These are phyloP conservation scores for Drosophila phalerata DNA, from an alignment of 2,888 invertebrate genomes.

Conservation along the genomic window DNA sequence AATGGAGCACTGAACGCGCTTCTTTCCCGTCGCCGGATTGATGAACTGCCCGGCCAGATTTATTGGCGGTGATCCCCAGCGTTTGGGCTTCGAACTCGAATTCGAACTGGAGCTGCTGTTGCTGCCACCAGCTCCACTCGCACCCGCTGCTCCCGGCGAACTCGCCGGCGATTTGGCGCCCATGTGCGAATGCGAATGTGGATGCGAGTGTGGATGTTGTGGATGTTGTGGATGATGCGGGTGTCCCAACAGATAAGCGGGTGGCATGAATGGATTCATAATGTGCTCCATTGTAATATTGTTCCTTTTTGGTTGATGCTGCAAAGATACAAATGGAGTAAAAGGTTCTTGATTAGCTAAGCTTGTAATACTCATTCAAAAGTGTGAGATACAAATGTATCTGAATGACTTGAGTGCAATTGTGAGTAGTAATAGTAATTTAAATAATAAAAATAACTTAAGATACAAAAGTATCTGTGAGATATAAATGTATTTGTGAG, in stretches of 20 bases:
- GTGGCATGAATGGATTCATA: constrained; percentile 84
- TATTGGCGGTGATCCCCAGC: constrained; percentile 93
- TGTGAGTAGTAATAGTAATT: neutral
- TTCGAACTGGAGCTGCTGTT: constrained; percentile 6
- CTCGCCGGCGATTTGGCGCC: constrained; percentile 70
- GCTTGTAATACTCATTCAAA: neutral
- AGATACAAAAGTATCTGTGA: constrained; percentile 6
- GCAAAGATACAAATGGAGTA: constrained; percentile 41
- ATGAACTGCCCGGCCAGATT: constrained; percentile 95
- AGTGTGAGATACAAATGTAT: constrained; percentile 3
- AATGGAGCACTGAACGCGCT: constrained; percentile 98
- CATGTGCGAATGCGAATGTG: constrained; percentile 26
- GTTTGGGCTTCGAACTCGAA: constrained; percentile 84
- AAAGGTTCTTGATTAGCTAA: constrained; percentile 21
- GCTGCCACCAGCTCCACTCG: constrained; percentile 17
- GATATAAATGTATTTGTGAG: constrained; percentile 5
- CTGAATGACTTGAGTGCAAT: neutral
- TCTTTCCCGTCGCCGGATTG: constrained; percentile 97
- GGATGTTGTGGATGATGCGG: constrained; percentile 31
- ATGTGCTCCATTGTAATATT: constrained; percentile 82
- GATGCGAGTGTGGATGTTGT: constrained; percentile 41
- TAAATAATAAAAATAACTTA: neutral
- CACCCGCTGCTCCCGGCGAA: constrained; percentile 67
- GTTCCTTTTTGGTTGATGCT: constrained; percentile 18
- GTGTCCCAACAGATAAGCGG: constrained; percentile 84